phyloP scores from a whole-genome alignment of 2,888 invertebrate species.

The Cryptocephalus moraei region DNA sequence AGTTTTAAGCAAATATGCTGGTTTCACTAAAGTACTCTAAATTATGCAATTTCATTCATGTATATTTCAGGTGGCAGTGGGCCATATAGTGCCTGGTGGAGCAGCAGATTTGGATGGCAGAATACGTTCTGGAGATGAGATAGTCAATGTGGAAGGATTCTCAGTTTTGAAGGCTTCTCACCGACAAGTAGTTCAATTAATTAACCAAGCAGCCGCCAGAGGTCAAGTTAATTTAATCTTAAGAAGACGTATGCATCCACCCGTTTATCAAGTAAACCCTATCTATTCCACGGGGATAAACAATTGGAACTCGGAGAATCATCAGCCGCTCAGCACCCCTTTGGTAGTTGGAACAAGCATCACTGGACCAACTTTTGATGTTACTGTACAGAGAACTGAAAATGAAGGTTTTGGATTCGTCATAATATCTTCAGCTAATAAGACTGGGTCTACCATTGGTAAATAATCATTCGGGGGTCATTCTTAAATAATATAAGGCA shows the following conservation, averaged over 20 bases:
- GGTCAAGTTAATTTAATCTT: conserved; percentile 73
- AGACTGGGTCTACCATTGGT: conserved; percentile 83
- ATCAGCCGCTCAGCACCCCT: conserved; percentile 13
- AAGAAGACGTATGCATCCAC: conserved; percentile 39
- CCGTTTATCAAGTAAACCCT: conserved; percentile 20
- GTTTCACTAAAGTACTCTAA: too few species aligned
- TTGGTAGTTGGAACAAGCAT: conserved; percentile 16
- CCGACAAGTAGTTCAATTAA: conserved; percentile 84
- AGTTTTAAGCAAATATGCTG: too few species aligned
- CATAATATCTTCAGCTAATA: conserved; percentile 90
- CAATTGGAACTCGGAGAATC: conserved; percentile 20
- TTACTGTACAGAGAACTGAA: conserved; percentile 80
- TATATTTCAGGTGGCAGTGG: conserved; percentile 68
- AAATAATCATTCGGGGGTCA: conserved; percentile 15
- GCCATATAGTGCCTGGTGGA: conserved; percentile 93
- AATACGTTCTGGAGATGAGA: conserved; percentile 85
- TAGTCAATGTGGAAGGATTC: conserved; percentile 82
- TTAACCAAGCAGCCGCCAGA: conserved; percentile 77
- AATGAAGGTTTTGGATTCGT: conserved; percentile 98
- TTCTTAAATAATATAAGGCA: too few species aligned
- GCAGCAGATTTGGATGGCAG: conserved; percentile 88
- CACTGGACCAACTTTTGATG: conserved; percentile 70
- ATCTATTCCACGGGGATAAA: conserved; percentile 23
- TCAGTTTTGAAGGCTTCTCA: conserved; percentile 69
- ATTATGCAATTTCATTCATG: too few species aligned